Evolutionary conservation across 2,113 vertebrate genomes (phyloP).

Genomic region (Vimba vimba): DNA sequence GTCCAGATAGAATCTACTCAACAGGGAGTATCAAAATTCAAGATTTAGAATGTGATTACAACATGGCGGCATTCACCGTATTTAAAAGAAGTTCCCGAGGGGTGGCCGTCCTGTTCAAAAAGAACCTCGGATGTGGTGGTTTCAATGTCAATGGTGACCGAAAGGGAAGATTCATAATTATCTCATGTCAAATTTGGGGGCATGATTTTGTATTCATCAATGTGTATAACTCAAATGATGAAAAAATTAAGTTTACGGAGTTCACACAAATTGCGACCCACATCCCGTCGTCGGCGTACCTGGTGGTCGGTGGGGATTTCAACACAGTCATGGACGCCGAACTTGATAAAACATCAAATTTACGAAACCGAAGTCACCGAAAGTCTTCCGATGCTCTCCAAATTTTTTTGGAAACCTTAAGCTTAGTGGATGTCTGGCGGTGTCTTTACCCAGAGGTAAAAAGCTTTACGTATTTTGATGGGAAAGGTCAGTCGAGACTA

Average conservation of each 20-base stretch:
- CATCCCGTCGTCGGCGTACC: neutral
- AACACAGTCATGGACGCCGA: constrained; percentile 45
- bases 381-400: neutral
- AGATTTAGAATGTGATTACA: constrained; percentile 25
- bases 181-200: constrained; percentile 35
- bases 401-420: constrained; percentile 20
- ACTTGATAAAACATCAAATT: constrained; percentile 50
- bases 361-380: constrained; percentile 41
- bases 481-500: constrained; percentile 50
- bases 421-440: constrained; percentile 50
- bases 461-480: constrained; percentile 49
- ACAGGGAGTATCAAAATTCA: constrained; percentile 38
- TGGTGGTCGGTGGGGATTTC: constrained; percentile 53
- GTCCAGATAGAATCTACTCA: constrained; percentile 25
- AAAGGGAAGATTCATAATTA: constrained; percentile 46
- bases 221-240: constrained; percentile 48
- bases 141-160: constrained; percentile 32
- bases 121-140: constrained; percentile 37
- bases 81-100: constrained; percentile 49
- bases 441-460: constrained; percentile 43
- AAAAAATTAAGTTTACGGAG: constrained; percentile 35
- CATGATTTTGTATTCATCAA: constrained; percentile 53
- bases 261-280: neutral
- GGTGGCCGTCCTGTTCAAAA: constrained; percentile 50
- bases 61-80: constrained; percentile 32